phyloP scores from a whole-genome alignment of 2,888 invertebrate genomes.

The Drosophila anomalipes region DNA sequence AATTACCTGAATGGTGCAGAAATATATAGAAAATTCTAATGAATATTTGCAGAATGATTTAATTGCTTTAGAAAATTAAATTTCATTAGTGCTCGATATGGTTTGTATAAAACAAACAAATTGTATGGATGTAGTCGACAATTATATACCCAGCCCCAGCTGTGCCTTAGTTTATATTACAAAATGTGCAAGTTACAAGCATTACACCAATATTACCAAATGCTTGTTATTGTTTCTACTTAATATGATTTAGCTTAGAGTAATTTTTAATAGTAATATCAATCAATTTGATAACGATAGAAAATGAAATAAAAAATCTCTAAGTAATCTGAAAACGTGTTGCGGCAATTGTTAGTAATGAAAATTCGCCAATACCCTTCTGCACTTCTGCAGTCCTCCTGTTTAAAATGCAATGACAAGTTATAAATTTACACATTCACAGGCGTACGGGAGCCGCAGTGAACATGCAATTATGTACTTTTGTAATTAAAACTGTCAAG shows the following conservation, averaged over 20 bases:
- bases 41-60: constrained; percentile 8
- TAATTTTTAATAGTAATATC: constrained; percentile 22
- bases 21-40: neutral
- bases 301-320: constrained; percentile 34
- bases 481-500: constrained; percentile 60
- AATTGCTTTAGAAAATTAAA: neutral
- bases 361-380: constrained; percentile 8
- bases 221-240: neutral
- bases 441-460: constrained; percentile 36
- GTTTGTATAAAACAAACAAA: neutral
- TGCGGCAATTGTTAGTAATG: constrained; percentile 30
- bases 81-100: neutral
- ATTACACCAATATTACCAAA: neutral
- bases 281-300: constrained; percentile 36
- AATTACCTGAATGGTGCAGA: neutral
- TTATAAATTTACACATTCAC: constrained; percentile 42
- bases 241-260: neutral
- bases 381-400: neutral
- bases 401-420: constrained; percentile 31
- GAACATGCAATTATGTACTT: constrained; percentile 42
- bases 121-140: neutral
- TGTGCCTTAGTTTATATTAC: neutral
- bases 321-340: constrained; percentile 39
- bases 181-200: neutral
- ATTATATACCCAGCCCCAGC: neutral